Conservation (phyloP, 1,140 invertebrate genomes). For the Drosophila dunni region DNA sequence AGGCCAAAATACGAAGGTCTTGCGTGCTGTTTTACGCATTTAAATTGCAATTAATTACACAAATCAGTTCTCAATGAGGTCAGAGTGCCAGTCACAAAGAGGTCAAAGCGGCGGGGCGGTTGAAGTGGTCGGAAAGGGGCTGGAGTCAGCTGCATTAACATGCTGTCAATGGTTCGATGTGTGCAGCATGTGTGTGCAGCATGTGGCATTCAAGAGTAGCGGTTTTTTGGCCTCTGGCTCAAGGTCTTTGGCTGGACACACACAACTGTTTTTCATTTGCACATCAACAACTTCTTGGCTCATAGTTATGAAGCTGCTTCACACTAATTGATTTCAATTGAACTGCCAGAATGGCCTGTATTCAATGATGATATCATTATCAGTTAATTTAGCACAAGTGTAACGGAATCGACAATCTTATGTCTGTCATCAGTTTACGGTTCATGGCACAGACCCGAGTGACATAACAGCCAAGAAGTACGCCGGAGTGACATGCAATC, state of each 20-base stretch:
- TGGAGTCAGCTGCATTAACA: slow-evolving; percentile 13
- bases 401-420: not conserved
- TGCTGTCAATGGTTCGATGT: not conserved
- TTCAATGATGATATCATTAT: slow-evolving; percentile 20
- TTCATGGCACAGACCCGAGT: slow-evolving; percentile 10
- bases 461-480: slow-evolving; percentile 13
- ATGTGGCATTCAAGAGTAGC: slow-evolving; percentile 12
- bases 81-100: slow-evolving; percentile 42
- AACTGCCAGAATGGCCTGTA: not conserved
- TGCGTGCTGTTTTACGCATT: slow-evolving; percentile 27
- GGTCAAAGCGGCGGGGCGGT: not conserved
- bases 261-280: slow-evolving; percentile 2
- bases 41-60: slow-evolving; percentile 72
- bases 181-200: slow-evolving; percentile 7
- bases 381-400: not conserved
- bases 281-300: slow-evolving; percentile 28
- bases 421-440: slow-evolving; percentile 12
- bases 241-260: slow-evolving; percentile 14
- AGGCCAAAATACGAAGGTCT: slow-evolving; percentile 9
- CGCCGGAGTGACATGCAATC: slow-evolving; percentile 11
- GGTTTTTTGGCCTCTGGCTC: slow-evolving; percentile 29
- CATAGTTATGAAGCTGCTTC: not conserved
- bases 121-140: not conserved
- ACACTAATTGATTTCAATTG: slow-evolving; percentile 16
- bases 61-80: slow-evolving; percentile 64